phyloP scores from a whole-genome alignment of 2,797 vertebrate genomes.

The Paguma larvata region DNA sequence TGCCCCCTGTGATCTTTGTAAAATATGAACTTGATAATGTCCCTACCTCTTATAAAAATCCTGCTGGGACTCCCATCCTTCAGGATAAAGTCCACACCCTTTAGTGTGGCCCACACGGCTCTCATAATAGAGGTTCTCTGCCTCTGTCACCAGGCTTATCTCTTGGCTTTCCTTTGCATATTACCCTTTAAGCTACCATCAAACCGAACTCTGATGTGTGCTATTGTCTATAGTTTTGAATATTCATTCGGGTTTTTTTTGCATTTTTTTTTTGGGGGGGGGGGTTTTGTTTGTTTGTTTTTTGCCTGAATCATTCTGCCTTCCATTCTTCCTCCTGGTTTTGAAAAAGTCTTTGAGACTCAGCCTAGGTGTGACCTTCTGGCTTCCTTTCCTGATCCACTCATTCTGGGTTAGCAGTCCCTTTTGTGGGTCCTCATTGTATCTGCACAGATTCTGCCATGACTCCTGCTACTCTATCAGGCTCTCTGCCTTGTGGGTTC shows the following conservation, averaged over 20 bases:
- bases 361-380: neutral
- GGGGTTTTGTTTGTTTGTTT: no score
- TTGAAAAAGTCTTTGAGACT: no score
- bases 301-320: neutral
- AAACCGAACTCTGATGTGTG: neutral
- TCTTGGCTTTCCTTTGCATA: neutral
- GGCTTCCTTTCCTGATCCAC: neutral
- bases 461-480: no score
- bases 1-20: neutral
- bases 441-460: neutral
- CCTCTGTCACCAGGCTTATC: neutral
- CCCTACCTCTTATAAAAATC: neutral
- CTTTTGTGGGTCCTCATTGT: neutral
- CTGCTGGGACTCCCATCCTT: neutral
- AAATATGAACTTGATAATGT: neutral
- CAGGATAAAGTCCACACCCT: neutral
- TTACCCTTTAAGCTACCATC: neutral
- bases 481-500: neutral
- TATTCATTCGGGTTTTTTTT: neutral
- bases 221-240: neutral
- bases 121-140: neutral
- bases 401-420: neutral
- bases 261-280: neutral
- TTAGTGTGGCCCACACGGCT: neutral
- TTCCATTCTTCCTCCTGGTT: neutral